Base-by-base conservation (phyloP, 2,797 vertebrate species). In the Leucoraja ocellata region DNA sequence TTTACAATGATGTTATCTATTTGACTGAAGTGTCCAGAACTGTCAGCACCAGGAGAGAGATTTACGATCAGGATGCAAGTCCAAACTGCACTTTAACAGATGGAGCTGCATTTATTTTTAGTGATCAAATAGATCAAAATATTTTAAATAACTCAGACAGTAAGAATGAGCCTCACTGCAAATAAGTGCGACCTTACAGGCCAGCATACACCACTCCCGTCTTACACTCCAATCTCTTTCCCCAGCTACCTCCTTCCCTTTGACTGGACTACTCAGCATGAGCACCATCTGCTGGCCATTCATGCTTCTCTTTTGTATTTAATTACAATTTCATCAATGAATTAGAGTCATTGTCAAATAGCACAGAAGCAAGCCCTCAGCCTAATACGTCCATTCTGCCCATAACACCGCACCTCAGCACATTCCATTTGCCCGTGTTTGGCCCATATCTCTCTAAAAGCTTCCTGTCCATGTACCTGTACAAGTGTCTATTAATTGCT, bases 1-100 rank as follows among this genome's bases (percentile, higher is more conserved):
- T 16, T 86, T n/a, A 86, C 61, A 13, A 86, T 25, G 23, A 25
- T 63, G n/a, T 58, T 21, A 7, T 65, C 16, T 88, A 65, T 65
- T 36, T 88, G 61, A 68, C n/a, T 32, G n/a, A 68, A 1, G 8
- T 36, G 84, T 18, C 25, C 61, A 68, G 84, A 68, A 16, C 61
- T 68, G 63, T 9, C 81, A 84, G 54, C 81, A 14, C 28, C 61
- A 88, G 36, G 61, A 68, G 21, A n/a, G n/a, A 65, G 63, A 88
- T 36, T 36, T 36, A 88, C 18, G n/a, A 68, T 88, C 63, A 13
- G 32, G 65, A 88, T n/a, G n/a, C 63, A 88, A 88, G 16, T 14
- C 1, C 81, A 84, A 28, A 84, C 65, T 88, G 61, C n/a, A 88
- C 36, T 88, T 88, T 65, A 88, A 88, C n/a, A 68, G 61, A 88